Evolutionary conservation across 2,797 vertebrate species (phyloP).

Genomic region (Helarctos malayanus): DNA sequence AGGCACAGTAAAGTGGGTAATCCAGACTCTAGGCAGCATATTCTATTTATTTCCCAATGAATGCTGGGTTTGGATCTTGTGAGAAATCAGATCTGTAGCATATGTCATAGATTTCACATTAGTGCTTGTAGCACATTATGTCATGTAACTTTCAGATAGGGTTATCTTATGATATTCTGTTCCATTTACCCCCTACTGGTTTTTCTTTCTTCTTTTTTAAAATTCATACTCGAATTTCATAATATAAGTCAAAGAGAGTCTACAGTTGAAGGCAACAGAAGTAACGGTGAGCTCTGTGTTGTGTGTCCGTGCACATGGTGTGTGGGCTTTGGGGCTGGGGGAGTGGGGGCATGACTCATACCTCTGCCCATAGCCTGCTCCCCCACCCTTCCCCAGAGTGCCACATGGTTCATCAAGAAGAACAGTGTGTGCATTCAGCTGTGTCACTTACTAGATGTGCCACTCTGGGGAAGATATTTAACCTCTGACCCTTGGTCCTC

Average conservation of each 20-base stretch:
- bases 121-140: background rate
- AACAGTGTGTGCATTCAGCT: background rate
- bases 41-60: slow-evolving; percentile 25
- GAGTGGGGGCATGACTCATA: background rate
- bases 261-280: background rate
- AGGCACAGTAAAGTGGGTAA: background rate
- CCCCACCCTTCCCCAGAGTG: background rate
- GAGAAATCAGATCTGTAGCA: background rate
- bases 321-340: background rate
- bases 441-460: background rate
- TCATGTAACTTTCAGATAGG: background rate
- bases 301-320: no score
- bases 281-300: background rate
- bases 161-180: background rate
- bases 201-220: background rate
- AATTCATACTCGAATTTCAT: slow-evolving; percentile 39
- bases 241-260: background rate
- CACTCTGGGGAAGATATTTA: background rate
- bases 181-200: background rate
- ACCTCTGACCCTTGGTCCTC: background rate
- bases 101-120: background rate
- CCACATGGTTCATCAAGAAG: background rate
- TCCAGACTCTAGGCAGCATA: background rate
- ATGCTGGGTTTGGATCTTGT: background rate
- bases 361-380: background rate